Evolutionary conservation across 1,140 invertebrate species (phyloP).

Genomic region (Pomacea maculata): DNA sequence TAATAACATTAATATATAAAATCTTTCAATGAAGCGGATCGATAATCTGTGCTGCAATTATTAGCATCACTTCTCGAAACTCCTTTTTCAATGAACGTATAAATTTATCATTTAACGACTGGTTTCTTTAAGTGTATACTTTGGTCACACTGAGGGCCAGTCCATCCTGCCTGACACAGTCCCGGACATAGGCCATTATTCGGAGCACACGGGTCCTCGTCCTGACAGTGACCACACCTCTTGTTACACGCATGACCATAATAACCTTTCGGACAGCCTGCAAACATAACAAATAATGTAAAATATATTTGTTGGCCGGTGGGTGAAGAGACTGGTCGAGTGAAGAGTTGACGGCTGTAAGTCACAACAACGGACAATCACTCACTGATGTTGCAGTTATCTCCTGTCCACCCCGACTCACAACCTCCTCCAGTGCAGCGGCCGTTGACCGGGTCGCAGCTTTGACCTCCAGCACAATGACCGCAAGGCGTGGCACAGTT

Average conservation of each 20-base stretch:
- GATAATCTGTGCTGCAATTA: no score
- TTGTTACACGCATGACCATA: slow-evolving; percentile 15
- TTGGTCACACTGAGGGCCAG: not conserved
- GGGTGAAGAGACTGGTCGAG: no score
- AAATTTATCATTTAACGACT: no score
- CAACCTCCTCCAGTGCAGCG: slow-evolving; percentile 34
- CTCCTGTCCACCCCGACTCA: slow-evolving; percentile 36
- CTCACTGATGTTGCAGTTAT: slow-evolving; percentile 15
- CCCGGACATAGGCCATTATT: not conserved
- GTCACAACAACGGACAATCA: not conserved
- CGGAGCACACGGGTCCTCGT: slow-evolving; percentile 17
- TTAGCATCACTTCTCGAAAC: not conserved
- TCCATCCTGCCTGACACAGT: not conserved
- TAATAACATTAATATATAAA: no score
- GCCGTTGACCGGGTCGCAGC: slow-evolving; percentile 45
- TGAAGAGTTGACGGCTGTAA: no score
- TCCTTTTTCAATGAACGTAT: not conserved
- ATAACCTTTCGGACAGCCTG: slow-evolving; percentile 14
- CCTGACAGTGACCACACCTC: slow-evolving; percentile 17
- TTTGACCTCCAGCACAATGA: slow-evolving; percentile 29
- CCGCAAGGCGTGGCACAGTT: slow-evolving; percentile 38
- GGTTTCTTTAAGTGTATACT: not conserved
- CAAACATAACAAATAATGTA: not conserved
- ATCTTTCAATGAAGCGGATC: no score
- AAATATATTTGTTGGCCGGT: no score